Percentiles rank a stretch among this genome's conserved stretches.
Evolutionary conservation across 2,113 vertebrate genomes (phyloP).

Genomic region (Meles meles): DNA sequence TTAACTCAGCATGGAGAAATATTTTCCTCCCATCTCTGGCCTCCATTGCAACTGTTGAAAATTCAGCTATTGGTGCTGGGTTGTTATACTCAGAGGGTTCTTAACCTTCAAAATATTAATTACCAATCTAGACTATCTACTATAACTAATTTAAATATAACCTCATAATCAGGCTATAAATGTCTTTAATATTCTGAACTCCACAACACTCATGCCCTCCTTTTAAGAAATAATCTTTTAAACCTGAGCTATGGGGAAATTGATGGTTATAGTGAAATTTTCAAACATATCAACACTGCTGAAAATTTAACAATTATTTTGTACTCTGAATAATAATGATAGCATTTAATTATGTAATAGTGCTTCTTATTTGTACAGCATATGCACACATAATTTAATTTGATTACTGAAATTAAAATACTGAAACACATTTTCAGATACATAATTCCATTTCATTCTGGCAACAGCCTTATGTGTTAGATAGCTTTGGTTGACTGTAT

Average conservation of each 20-base stretch:
- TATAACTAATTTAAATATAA: neutral
- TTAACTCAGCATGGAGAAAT: neutral
- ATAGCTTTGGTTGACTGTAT: neutral
- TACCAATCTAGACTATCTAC: neutral
- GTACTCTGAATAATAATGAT: neutral
- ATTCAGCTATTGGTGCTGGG: neutral
- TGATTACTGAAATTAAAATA: slow-evolving; percentile 5
- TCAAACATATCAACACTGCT: neutral
- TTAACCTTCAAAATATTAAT: neutral
- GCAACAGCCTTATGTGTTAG: neutral
- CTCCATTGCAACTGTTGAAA: neutral
- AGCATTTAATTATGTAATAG: neutral
- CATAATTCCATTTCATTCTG: neutral
- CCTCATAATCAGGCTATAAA: neutral
- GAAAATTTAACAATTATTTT: neutral
- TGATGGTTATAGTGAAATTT: neutral
- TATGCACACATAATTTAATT: neutral
- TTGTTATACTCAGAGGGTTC: neutral
- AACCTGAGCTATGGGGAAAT: neutral
- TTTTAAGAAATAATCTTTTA: neutral
- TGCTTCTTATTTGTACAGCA: neutral
- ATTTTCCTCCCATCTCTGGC: neutral
- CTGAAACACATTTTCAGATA: neutral
- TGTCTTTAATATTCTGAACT: neutral
- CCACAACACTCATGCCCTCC: neutral